Base-by-base conservation (phyloP, 2,113 vertebrate species). In the Leuciscus idus region DNA sequence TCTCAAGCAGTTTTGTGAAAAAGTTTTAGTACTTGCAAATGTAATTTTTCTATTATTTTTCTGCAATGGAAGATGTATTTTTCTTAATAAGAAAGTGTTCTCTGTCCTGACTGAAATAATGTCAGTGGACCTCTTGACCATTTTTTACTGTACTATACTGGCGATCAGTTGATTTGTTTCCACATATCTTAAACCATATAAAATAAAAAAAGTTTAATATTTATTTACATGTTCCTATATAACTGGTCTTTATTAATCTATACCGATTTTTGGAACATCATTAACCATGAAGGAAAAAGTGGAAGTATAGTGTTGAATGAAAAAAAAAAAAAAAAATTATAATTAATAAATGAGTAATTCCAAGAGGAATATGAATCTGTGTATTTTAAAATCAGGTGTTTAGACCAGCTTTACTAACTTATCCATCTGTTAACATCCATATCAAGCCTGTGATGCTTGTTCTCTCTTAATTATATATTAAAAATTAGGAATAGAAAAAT, bases 1-100 rank as follows among this genome's bases (percentile, higher is more conserved):
- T 85, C 75, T 77, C 46, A 48, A 82, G 17, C 59, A 86, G 77
- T 86, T 84, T 26, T 61, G 43, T 70, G 30, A 55, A 64, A 62
- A 62, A 33, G 61, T 79, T 70, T 76, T 80, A 59, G 73, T 78
- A 85, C 79, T 79, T 87, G 68, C 52, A 73, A 79, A 68, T 82
- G 46, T 52, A 80, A 80, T 17, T 64, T 79, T 85, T 13, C 46
- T 43, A 33, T 66, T 55, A 62, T 64, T 82, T 81, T 87, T 87
- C 83, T 87, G 59, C 48, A 87, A 84, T 87, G 86, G 72, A 82
- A 87, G 87, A 85, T 88, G 73, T 85, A 52, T 85, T 89, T 64
- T 88, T 87, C 88, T 93, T 89, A 83, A 88, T 88, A 87, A 87
- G 84, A 91, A 88, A 84, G 70, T 86, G 61, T 66, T 81, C 61